These are phyloP conservation scores for Setophaga petechia DNA, from an alignment of 2,113 vertebrate species.

Conservation along the genomic window DNA sequence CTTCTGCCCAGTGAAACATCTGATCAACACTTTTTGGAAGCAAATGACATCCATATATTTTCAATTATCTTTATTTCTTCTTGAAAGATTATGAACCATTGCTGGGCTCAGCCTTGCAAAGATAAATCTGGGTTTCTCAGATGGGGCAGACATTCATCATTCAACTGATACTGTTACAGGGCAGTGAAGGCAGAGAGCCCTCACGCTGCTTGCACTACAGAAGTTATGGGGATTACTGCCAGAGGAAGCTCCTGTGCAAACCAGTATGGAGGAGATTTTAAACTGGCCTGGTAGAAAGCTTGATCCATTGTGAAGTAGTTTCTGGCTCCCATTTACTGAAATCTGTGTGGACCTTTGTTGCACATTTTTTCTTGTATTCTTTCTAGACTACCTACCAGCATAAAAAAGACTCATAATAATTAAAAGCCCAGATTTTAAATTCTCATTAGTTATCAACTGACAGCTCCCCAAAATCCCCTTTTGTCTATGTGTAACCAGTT, in stretches of 20 bases:
- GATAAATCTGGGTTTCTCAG: not conserved
- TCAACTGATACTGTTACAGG: not conserved
- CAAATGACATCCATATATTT: not conserved
- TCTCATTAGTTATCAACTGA: not conserved
- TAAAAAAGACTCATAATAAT: not conserved
- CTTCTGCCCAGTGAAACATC: not conserved
- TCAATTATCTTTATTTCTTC: not conserved
- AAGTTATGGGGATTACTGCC: not conserved
- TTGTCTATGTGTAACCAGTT: not conserved
- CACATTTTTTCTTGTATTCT: not conserved
- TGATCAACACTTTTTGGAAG: not conserved
- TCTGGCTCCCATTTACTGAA: not conserved
- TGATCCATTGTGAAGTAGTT: not conserved
- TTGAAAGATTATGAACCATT: not conserved
- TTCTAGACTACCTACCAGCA: not conserved
- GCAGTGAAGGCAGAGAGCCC: not conserved
- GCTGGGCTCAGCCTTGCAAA: not conserved
- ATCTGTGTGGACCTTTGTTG: accelerated
- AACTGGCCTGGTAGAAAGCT: not conserved
- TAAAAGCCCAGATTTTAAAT: not conserved
- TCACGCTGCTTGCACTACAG: not conserved
- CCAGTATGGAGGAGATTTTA: not conserved
- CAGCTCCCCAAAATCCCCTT: not conserved
- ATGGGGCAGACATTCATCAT: not conserved
- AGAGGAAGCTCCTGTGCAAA: not conserved